Base-by-base conservation (phyloP, 2,888 invertebrate genomes). In the Drosophila tripunctata region DNA sequence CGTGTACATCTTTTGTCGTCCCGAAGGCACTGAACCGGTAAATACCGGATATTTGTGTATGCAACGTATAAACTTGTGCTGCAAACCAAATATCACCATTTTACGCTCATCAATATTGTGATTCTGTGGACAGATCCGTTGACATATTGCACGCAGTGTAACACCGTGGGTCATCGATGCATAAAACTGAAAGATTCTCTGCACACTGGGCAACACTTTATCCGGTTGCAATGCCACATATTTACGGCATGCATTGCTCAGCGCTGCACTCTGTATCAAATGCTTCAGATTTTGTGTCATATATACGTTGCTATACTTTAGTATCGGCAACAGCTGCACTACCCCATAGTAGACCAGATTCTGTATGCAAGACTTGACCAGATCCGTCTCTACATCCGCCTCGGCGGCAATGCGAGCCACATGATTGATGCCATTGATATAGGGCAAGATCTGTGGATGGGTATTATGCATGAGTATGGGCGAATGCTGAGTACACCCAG, bases 351-450 rank as follows among this genome's bases (percentile, higher is more conserved):
- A 98, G 74, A 96, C 94, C 71, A 98, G 93, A 92, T 98, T 98
- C 90, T 98, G 98, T 58, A 98, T 94, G 90, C 98, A 98, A 0
- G 97, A 96, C 91, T 98, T 98, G 0, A 98, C 98, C 27, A 98
- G 93, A 90, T 97, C 96, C 74, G 96, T 96, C 90, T 98, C 98
- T 0, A 99, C 97, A 87, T 98, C 97, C 0, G 98, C 96, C 86
- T 97, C 95, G 0, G 95, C 94, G 0, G 98, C 96, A 69, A 99
- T 98, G 85, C 96, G 95, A 0, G 96, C 94, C 3, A 98, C 94
- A 90, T 98, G 98, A 91, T 97, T 97, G 87, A 96, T 96, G 0
- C 98, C 98, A 91, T 98, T 96, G 47, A 99, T 96, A 87, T 95
- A 96, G 0, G 97, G 96, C 21, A 97, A 67, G 43, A 89, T 90